phyloP scores from a whole-genome alignment of 2,888 invertebrate species.

The Pelosia muscerda region DNA sequence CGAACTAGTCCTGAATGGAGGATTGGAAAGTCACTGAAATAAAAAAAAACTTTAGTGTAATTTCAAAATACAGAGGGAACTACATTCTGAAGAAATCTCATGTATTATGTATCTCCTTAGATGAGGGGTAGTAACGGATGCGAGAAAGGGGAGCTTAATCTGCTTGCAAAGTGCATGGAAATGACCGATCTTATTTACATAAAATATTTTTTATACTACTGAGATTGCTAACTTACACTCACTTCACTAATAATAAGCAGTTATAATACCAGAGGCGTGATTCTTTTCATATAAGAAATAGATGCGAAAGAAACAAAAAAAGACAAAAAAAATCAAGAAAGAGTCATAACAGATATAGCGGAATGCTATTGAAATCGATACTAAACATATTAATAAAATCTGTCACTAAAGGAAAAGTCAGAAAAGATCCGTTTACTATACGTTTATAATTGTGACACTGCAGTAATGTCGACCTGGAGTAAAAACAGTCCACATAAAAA shows the following conservation, averaged over 20 bases:
- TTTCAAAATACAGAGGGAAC: slow-evolving; percentile 10
- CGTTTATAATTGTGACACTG: too few species aligned
- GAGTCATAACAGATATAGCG: too few species aligned
- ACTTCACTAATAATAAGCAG: not conserved
- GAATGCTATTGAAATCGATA: too few species aligned
- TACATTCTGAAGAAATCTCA: slow-evolving; percentile 17
- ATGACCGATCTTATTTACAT: slow-evolving; percentile 15
- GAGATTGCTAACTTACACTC: not conserved
- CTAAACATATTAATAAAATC: too few species aligned
- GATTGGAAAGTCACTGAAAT: slow-evolving; percentile 39
- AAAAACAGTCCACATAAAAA: too few species aligned
- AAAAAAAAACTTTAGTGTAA: not conserved
- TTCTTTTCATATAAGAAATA: too few species aligned
- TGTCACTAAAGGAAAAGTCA: too few species aligned
- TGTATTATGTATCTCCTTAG: slow-evolving; percentile 13
- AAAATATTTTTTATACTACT: not conserved
- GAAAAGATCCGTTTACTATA: too few species aligned
- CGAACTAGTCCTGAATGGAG: slow-evolving; percentile 37
- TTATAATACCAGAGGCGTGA: not conserved
- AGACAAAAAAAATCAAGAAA: too few species aligned
- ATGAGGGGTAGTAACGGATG: slow-evolving; percentile 14
- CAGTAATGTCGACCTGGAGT: too few species aligned
- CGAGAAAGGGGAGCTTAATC: slow-evolving; percentile 14
- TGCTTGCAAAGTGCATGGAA: slow-evolving; percentile 12
- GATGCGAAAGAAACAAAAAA: too few species aligned